These are phyloP conservation scores for Spea bombifrons DNA, from an alignment of 2,113 vertebrate species.

Conservation along the genomic window DNA sequence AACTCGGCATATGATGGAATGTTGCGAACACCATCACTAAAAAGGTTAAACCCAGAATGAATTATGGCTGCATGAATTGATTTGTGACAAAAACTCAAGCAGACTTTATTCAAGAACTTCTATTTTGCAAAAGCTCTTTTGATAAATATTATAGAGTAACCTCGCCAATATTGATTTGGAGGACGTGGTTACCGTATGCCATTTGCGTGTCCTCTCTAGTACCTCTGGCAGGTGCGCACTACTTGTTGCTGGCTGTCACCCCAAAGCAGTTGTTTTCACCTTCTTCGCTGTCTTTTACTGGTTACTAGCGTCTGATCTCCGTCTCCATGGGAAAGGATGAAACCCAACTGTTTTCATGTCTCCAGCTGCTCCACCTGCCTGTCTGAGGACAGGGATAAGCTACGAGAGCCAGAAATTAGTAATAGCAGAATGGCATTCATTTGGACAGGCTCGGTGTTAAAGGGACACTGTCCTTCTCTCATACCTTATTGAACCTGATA, in stretches of 20 bases:
- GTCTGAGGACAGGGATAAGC: neutral
- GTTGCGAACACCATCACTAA: too few relatives aligned
- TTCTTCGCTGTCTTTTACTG: conserved; percentile 38
- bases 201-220: neutral
- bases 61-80: too few relatives aligned
- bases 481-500: too few relatives aligned
- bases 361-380: conserved; percentile 47
- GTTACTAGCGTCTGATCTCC: conserved; percentile 18
- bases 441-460: neutral
- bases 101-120: too few relatives aligned
- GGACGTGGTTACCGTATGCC: neutral
- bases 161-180: neutral
- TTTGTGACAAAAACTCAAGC: too few relatives aligned
- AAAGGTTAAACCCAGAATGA: too few relatives aligned
- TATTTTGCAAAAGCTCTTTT: neutral
- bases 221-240: neutral
- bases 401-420: neutral
- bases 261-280: conserved; percentile 26
- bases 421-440: neutral
- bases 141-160: neutral
- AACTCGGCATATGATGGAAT: too few relatives aligned
- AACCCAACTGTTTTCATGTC: conserved; percentile 38
- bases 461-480: neutral
- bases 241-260: conserved; percentile 2
- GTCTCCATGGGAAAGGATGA: neutral